Conservation (phyloP, 2,888 invertebrate genomes). For the Tipula vernalis region DNA sequence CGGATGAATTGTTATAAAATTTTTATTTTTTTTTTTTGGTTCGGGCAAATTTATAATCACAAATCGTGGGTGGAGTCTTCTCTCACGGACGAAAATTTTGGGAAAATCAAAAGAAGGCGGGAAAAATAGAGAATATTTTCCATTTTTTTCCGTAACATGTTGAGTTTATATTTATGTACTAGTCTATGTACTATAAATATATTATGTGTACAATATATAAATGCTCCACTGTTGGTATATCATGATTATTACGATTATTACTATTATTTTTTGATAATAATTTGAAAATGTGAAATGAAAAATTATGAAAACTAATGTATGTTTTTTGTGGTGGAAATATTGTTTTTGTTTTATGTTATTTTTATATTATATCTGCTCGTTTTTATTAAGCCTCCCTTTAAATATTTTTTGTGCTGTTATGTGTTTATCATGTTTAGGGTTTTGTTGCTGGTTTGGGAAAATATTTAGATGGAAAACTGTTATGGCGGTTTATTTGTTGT, state of each 20-base stretch:
- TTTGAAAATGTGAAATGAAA: conserved; percentile 4
- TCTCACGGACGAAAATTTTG: not conserved
- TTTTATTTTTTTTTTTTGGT: not conserved
- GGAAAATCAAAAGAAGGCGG: not conserved
- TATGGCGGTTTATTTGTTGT: not conserved
- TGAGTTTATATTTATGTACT: not conserved
- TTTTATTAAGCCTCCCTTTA: not conserved
- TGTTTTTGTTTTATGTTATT: not conserved
- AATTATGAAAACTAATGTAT: conserved; percentile 4
- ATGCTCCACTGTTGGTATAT: not conserved
- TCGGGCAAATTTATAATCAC: not conserved
- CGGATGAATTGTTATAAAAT: not conserved
- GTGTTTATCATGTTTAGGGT: not conserved
- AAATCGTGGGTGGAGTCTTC: not conserved
- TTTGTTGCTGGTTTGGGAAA: not conserved
- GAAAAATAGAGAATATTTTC: not conserved
- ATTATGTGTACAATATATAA: not conserved
- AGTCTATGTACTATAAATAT: not conserved
- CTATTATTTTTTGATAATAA: not conserved
- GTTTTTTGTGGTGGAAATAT: conserved; percentile 4
- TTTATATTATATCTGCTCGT: not conserved
- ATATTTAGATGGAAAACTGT: not conserved
- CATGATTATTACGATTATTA: not conserved
- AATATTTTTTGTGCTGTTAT: not conserved
- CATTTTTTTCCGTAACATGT: not conserved